Base-by-base conservation (phyloP, 2,797 vertebrate species). In the Pampus argenteus region DNA sequence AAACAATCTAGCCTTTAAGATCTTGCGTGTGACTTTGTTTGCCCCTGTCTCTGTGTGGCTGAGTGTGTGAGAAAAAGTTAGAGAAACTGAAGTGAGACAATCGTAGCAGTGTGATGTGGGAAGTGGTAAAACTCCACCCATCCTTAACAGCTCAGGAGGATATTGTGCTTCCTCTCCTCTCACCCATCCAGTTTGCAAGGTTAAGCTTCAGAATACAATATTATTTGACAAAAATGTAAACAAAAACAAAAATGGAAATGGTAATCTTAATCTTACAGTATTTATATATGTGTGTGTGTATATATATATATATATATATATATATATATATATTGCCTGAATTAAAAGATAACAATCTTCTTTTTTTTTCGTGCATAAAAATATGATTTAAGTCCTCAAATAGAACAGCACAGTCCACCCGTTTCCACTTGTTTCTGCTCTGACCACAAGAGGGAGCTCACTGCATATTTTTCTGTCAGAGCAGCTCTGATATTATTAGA, bases 51-150 rank as follows among this genome's bases (percentile, higher is more conserved):
- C 13, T 57, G 34, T 4, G 42, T 51, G 42, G 22, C 29, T 17
- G 40, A 5, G n/a, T 25, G 52, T 74, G 82, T 83, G 78, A 75
- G 74, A 83, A 79, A 79, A 48, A 10, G 18, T 58, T 63, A 74
- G 13, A 66, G 78, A 84, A 86, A 86, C 57, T 17, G 13, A 18
- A 6, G 66, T 62, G 49, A 69, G 14, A 28, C 23, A 54, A 47
- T 72, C 74, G 26, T 29, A 15, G 9, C 29, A 48, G 18, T 57
- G 5, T 5, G 6, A 48, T 57, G 62, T 78, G 77, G 81, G 87
- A 89, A 87, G 81, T 85, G 77, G 52, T 79, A 2, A 44, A 55
- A 62, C 83, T 62, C 84, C 88, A 86, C 88, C 90, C 89, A 51
- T 87, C 66, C 77, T 84, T 13, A 17, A 59, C 47, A 57, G 31